Percentiles rank a stretch among this genome's conserved stretches.
Conservation (phyloP, 2,888 invertebrate genomes). For the Panzeria rudis region DNA sequence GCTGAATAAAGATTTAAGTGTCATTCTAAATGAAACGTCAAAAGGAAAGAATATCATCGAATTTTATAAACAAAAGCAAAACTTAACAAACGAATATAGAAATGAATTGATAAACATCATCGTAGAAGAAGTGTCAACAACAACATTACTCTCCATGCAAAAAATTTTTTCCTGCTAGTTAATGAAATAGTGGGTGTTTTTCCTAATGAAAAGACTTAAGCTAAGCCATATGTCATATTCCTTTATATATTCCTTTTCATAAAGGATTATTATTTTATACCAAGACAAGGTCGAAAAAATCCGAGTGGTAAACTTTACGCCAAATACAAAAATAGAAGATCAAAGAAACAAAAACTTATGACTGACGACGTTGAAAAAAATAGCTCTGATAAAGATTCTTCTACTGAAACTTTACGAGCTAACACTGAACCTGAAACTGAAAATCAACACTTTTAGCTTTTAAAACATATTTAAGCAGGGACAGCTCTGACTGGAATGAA, state of each 20-base stretch:
- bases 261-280: slow-evolving; percentile 20
- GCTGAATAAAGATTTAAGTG: slow-evolving; percentile 35
- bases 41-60: slow-evolving; percentile 39
- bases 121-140: slow-evolving; percentile 51
- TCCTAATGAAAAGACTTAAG: slow-evolving; percentile 36
- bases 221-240: slow-evolving; percentile 22
- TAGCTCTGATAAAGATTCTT: slow-evolving; percentile 15
- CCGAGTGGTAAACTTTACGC: slow-evolving; percentile 38
- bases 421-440: slow-evolving; percentile 44
- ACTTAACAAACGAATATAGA: slow-evolving; percentile 34
- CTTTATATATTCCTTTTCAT: neutral
- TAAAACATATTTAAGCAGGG: slow-evolving; percentile 33
- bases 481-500: slow-evolving; percentile 62
- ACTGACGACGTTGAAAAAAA: neutral
- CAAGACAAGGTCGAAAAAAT: slow-evolving; percentile 14
- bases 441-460: slow-evolving; percentile 33
- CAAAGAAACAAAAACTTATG: slow-evolving; percentile 12
- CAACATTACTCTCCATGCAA: slow-evolving; percentile 24
- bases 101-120: slow-evolving; percentile 56
- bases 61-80: slow-evolving; percentile 40
- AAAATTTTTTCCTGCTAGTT: slow-evolving; percentile 34
- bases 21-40: slow-evolving; percentile 41
- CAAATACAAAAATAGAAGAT: slow-evolving; percentile 45
- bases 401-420: slow-evolving; percentile 27
- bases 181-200: slow-evolving; percentile 36